phyloP scores from a whole-genome alignment of 2,113 vertebrate genomes.

The Podiceps cristatus region DNA sequence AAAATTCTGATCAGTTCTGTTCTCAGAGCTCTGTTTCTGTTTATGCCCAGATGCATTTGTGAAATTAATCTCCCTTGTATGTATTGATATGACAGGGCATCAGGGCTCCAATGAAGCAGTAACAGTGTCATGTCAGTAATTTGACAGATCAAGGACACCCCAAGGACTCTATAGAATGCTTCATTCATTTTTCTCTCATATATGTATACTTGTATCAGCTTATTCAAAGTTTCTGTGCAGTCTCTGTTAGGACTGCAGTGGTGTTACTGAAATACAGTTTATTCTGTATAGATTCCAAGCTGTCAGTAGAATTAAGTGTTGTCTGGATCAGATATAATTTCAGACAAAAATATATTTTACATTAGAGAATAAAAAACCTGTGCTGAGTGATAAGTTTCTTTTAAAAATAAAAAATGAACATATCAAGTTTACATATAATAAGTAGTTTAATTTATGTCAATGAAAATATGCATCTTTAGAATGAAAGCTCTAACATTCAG shows the following conservation, averaged over 20 bases:
- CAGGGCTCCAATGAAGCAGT: background rate
- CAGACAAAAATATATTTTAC: background rate
- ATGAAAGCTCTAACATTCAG: background rate
- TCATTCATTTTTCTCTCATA: background rate
- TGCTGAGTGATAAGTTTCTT: background rate
- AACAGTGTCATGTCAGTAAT: slow-evolving; percentile 10
- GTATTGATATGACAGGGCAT: slow-evolving; percentile 9
- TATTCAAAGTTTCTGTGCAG: background rate
- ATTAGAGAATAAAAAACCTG: background rate
- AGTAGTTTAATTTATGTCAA: background rate
- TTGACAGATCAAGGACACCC: slow-evolving; percentile 31
- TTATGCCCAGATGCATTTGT: background rate
- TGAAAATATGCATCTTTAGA: background rate
- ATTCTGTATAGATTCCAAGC: background rate
- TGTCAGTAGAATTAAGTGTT: background rate
- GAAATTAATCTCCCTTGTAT: background rate
- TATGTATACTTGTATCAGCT: background rate
- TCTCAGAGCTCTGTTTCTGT: background rate
- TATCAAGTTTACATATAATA: background rate
- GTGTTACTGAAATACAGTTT: background rate
- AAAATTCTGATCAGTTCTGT: background rate
- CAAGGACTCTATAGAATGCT: background rate
- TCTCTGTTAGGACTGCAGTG: background rate
- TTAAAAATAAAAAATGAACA: background rate
- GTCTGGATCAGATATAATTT: background rate